Base-by-base conservation (phyloP, 2,797 vertebrate genomes). In the Eulemur rubriventer region DNA sequence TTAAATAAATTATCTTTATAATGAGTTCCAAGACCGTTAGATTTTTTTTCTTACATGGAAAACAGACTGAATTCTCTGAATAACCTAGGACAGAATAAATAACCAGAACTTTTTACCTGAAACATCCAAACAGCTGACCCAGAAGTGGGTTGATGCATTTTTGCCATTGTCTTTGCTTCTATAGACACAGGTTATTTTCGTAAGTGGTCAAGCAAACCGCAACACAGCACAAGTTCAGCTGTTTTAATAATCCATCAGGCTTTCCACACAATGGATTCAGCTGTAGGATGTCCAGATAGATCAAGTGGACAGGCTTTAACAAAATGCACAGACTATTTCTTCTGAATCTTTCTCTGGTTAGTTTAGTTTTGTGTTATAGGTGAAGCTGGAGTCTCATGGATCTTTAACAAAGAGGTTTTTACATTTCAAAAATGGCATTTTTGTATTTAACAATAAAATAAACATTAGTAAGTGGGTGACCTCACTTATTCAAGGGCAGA, bases 351-450 rank as follows among this genome's bases (percentile, higher is more conserved):
- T 92, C 91, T 67, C 46, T 90, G 72, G 28, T 75, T 94, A 70
- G 52, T 78, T 93, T 95, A 57, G 73, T 84, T 94, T 41, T 88
- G 2, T 55, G 41, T 55, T 95, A 14, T 46, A 92, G 38, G 52
- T 92, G 38, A 95, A 73, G 46, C 57, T 76, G 11, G 14, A 17
- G 20, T 92, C 84, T 94, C 65, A 41, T 46, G 4, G 18, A 61
- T 82, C 52, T 96, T 70, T 82, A 95, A 91, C n/a, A 88, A 91
- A 88, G 50, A 80, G 26, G 33, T 93, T 95, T 97, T 95, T 91
- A 79, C 20, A 87, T 91, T 93, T 67, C 41, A 91, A 96, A 95
- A 93, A 69, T 26, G 79, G 18, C 70, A 87, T 87, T 88, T 93
- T 16, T 95, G 8, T 85, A 73, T 84, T 94, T 95, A 91, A 93